Evolutionary conservation across 2,797 vertebrate genomes (phyloP).

Genomic region (Sebastolobus altivelis): DNA sequence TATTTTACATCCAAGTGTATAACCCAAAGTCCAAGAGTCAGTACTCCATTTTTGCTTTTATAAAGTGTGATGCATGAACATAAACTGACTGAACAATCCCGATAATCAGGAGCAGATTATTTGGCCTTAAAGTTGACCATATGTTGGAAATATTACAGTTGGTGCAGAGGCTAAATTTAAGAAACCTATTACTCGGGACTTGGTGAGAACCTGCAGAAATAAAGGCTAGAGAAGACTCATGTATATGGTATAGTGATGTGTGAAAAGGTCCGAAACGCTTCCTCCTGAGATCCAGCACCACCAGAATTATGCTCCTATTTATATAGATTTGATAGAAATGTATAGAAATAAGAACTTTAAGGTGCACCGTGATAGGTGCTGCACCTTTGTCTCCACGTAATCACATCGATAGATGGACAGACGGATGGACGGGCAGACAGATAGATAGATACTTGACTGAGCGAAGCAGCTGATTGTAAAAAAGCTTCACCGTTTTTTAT

Average conservation of each 20-base stretch:
- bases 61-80: background rate
- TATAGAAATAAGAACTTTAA: background rate
- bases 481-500: background rate
- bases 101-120: background rate
- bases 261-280: background rate
- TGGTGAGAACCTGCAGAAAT: background rate
- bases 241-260: background rate
- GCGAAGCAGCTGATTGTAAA: constrained; percentile 18
- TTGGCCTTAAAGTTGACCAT: background rate
- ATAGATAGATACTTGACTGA: background rate
- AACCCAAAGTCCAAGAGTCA: background rate
- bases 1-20: background rate
- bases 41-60: background rate
- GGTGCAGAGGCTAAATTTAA: background rate
- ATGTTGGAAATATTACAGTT: background rate
- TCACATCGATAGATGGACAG: background rate
- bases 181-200: background rate
- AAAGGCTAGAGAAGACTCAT: background rate
- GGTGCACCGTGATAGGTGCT: background rate
- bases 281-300: background rate
- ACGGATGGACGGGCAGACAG: background rate
- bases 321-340: background rate
- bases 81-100: background rate
- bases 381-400: background rate
- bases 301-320: background rate